Evolutionary conservation across 1,140 invertebrate species (phyloP).

Genomic region (Belonocnema kinseyi): DNA sequence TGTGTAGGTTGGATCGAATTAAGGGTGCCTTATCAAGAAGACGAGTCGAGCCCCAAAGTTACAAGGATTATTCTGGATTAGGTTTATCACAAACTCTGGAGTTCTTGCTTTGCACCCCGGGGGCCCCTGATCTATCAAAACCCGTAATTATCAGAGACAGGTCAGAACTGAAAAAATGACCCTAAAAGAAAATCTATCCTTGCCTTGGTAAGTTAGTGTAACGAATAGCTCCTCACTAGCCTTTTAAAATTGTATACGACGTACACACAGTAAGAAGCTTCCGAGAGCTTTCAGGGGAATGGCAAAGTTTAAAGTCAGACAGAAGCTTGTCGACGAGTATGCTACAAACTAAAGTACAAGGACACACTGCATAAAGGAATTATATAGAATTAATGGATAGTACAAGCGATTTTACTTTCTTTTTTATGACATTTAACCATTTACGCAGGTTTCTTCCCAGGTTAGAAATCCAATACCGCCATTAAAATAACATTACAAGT

Average conservation of each 20-base stretch:
- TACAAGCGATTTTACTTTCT: too few species aligned
- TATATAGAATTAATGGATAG: neutral
- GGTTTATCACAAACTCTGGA: slow-evolving; percentile 36
- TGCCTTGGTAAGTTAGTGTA: neutral
- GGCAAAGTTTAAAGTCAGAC: slow-evolving; percentile 15
- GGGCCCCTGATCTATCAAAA: slow-evolving; percentile 30
- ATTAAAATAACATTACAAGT: too few species aligned
- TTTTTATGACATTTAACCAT: too few species aligned
- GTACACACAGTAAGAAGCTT: neutral
- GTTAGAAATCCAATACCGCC: neutral
- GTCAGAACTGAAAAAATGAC: neutral
- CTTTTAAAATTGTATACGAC: neutral
- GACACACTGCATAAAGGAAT: neutral
- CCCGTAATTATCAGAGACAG: slow-evolving; percentile 34
- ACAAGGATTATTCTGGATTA: slow-evolving; percentile 17
- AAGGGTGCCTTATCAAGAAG: slow-evolving; percentile 47
- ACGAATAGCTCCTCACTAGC: neutral
- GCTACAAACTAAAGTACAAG: neutral
- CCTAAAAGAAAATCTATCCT: neutral
- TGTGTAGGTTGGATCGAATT: slow-evolving; percentile 40
- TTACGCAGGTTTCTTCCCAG: neutral
- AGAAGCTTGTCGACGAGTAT: neutral
- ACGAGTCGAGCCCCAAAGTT: slow-evolving; percentile 34
- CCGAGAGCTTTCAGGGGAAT: slow-evolving; percentile 14
- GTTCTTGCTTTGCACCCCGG: neutral